These are phyloP conservation scores for Danaus chrysippus DNA, from an alignment of 2,888 invertebrate genomes.

Conservation along the genomic window DNA sequence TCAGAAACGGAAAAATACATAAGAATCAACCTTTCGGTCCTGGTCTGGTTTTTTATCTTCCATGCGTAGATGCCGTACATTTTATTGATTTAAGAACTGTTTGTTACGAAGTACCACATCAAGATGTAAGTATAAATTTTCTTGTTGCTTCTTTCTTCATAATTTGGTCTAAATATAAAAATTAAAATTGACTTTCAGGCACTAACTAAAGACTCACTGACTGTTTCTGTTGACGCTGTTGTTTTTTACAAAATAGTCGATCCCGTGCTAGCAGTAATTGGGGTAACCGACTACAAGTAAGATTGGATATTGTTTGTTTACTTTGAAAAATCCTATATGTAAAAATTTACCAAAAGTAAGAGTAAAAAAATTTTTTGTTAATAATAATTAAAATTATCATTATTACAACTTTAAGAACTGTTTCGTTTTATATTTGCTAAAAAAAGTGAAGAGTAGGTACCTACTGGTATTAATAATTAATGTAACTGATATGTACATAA, in stretches of 20 bases:
- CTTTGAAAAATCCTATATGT: no score
- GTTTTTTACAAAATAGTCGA: conserved; percentile 87
- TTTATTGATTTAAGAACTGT: conserved; percentile 93
- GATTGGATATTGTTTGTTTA: conserved; percentile 9
- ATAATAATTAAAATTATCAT: no score
- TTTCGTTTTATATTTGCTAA: no score
- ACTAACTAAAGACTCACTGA: conserved; percentile 86
- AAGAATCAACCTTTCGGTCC: conserved; percentile 84
- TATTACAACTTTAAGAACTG: no score
- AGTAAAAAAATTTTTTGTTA: no score
- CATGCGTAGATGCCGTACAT: conserved; percentile 92
- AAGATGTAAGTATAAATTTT: conserved; percentile 83
- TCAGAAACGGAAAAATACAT: conserved; percentile 87
- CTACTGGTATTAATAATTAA: no score
- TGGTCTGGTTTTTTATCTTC: conserved; percentile 92
- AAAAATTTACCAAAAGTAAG: no score
- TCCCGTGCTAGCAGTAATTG: conserved; percentile 83
- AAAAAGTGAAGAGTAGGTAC: no score
- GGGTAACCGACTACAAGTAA: conserved; percentile 51
- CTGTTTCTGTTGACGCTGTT: conserved; percentile 93
- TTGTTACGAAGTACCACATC: conserved; percentile 94
- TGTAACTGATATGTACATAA: no score
- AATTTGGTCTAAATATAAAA: background rate
- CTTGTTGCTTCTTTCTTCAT: background rate
- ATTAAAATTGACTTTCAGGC: conserved; percentile 38